These are phyloP conservation scores for Lytechinus variegatus DNA, from an alignment of 35 echinoderm and acorn worm species.

Conservation along the genomic window DNA sequence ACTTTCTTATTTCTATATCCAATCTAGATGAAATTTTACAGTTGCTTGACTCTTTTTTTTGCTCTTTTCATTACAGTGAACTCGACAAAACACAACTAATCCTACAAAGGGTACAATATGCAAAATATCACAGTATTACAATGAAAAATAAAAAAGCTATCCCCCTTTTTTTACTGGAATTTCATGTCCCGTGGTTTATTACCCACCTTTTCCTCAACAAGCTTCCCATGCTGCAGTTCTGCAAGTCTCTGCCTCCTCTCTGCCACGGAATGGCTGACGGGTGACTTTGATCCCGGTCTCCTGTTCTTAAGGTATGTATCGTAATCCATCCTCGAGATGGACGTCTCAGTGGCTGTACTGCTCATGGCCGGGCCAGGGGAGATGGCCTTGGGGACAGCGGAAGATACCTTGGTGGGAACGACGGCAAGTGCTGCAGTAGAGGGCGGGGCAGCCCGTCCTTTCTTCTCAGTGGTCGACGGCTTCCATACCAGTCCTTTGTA, in stretches of 20 bases:
- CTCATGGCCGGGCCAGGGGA: conserved; percentile 50
- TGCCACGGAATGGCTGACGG: conserved; percentile 34
- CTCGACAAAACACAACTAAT: no score
- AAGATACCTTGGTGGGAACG: not conserved
- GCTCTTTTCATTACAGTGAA: no score
- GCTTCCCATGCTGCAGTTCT: not conserved
- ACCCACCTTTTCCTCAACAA: conserved; percentile 22
- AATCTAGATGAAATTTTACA: no score
- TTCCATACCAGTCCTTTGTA: conserved; percentile 82
- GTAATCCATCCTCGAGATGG: conserved; percentile 72
- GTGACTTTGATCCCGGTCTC: conserved; percentile 89
- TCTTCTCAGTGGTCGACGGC: not conserved
- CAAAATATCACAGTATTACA: no score
- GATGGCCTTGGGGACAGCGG: not conserved
- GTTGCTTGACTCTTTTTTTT: no score
- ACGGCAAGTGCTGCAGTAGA: not conserved
- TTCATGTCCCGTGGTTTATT: not conserved
- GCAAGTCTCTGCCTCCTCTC: not conserved
- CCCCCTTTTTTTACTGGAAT: no score
- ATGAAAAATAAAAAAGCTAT: no score
- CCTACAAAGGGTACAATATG: no score
- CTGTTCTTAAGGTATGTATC: conserved; percentile 91
- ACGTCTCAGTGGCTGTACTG: conserved; percentile 44
- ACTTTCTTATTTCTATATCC: no score
- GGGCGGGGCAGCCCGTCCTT: conserved; percentile 41